These are phyloP conservation scores for Hyla sarda DNA, from an alignment of 2,113 vertebrate genomes.

Conservation along the genomic window DNA sequence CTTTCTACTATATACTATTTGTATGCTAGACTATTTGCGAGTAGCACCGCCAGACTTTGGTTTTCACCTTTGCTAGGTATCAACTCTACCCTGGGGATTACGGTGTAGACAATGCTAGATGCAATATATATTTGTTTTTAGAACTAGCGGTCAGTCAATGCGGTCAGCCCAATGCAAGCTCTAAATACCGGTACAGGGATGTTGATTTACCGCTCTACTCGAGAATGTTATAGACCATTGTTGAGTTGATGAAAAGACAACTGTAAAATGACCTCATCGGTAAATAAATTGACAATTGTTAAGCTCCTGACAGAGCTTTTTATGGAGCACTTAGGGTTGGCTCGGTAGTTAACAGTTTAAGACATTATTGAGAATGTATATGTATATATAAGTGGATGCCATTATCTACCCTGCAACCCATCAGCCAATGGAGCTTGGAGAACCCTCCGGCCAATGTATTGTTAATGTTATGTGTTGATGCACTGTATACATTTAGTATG, in stretches of 20 bases:
- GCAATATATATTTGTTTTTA: too few relatives aligned
- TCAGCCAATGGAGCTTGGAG: constrained; percentile 8
- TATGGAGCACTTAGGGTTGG: constrained; percentile 40
- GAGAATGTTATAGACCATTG: constrained; percentile 11
- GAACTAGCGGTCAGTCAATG: not conserved
- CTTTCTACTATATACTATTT: too few relatives aligned
- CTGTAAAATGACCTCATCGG: constrained; percentile 32
- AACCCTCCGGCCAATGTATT: not conserved
- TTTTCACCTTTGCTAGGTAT: too few relatives aligned
- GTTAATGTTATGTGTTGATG: constrained; percentile 28
- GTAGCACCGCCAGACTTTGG: too few relatives aligned
- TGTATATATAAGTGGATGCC: not conserved
- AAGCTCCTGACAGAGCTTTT: constrained; percentile 14
- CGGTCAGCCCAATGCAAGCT: too few relatives aligned
- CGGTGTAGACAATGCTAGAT: too few relatives aligned
- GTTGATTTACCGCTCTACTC: not conserved
- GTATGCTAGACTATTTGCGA: too few relatives aligned
- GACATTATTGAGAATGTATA: constrained; percentile 13
- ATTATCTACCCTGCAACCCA: constrained; percentile 29
- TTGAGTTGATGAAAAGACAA: constrained; percentile 32
- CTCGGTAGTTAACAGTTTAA: not conserved
- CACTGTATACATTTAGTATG: constrained; percentile 18
- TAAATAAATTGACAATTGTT: constrained; percentile 28
- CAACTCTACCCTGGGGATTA: too few relatives aligned
- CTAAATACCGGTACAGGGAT: not conserved